phyloP scores from a whole-genome alignment of 1,140 invertebrate genomes.

The Anthonomus grandis region DNA sequence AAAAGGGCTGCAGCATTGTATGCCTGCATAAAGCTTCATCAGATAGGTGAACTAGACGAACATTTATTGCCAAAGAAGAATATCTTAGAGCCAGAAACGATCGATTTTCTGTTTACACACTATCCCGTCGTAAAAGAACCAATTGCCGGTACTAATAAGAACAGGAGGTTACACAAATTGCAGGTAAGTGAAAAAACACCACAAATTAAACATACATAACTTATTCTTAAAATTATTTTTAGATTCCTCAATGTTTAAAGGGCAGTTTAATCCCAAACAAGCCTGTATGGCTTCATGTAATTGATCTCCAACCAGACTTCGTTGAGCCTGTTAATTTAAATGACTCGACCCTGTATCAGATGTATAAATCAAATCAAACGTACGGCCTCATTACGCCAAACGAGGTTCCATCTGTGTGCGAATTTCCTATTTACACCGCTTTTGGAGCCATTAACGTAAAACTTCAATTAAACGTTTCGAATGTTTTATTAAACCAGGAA shows the following conservation, averaged over 20 bases:
- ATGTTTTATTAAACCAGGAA: constrained; percentile 52
- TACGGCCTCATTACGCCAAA: constrained; percentile 61
- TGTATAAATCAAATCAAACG: constrained; percentile 41
- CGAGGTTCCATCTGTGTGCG: constrained; percentile 55
- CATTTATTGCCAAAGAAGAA: constrained; percentile 69
- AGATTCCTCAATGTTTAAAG: constrained; percentile 16
- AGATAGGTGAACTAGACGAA: constrained; percentile 73
- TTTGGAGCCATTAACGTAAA: constrained; percentile 73
- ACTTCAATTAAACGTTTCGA: constrained; percentile 54
- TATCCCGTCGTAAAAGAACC: constrained; percentile 52
- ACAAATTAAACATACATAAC: too few species aligned
- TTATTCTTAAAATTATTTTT: constrained; percentile 3
- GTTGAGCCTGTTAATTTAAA: constrained; percentile 21
- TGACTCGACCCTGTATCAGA: constrained; percentile 25
- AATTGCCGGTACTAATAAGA: constrained; percentile 34
- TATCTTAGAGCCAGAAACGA: constrained; percentile 48
- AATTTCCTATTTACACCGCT: constrained; percentile 84
- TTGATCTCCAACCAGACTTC: constrained; percentile 37
- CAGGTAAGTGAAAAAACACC: constrained; percentile 31
- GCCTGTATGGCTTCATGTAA: constrained; percentile 40
- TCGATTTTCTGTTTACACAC: constrained; percentile 52
- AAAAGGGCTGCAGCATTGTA: constrained; percentile 79
- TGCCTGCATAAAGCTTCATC: constrained; percentile 68
- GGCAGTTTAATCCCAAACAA: constrained; percentile 7
- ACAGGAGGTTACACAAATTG: constrained; percentile 30